Base-by-base conservation (phyloP, 2,888 invertebrate species). In the Syritta pipiens region DNA sequence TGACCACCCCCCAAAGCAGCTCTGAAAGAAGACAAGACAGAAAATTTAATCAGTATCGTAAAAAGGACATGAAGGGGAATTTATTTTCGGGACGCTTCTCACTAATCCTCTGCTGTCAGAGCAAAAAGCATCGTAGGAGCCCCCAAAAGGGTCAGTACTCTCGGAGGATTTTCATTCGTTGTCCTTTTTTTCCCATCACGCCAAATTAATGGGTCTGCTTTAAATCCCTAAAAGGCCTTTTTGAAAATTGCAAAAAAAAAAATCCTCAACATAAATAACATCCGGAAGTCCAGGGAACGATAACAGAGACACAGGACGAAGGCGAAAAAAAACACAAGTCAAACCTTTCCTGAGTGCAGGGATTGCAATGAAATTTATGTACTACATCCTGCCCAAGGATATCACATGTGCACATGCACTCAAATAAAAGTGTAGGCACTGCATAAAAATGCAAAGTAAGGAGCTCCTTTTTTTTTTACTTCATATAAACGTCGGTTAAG, bases 1-100 rank as follows among this genome's bases (percentile, higher is more conserved):
- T 81, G 85, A 82, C 82, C 71, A 71, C 88, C 88, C 83, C 88
- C 88, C 22, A 88, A 83, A 75, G 86, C 86, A 83, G 88, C 87
- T 84, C 89, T 89, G 72, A 10, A 84, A 84, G 35, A 62, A 28
- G 4, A 62, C 19, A 81, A 55, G 5, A 63, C 63, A n/a, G n/a
- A n/a, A n/a, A n/a, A n/a, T 35, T 46, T 48, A 48, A 37, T 42
- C 4, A 24, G 65, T 60, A 32, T 59, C 2, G 6, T 7, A 62
- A 30, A 1, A n/a, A 10, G 4, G 5, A 17, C 19, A 26, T 12
- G 26, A 20, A 48, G 4, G 2, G 5, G 4, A 40, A 3, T 7
- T 12, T 12, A 1, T 37, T 37, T 37, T 10, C 4, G 6, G n/a
- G n/a, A n/a, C n/a, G n/a, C n/a, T n/a, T n/a, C n/a, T n/a, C n/a